Percentiles rank a stretch among this genome's conserved stretches.
phyloP scores from a whole-genome alignment of 2,888 invertebrate genomes.

The Adelphocoris suturalis region DNA sequence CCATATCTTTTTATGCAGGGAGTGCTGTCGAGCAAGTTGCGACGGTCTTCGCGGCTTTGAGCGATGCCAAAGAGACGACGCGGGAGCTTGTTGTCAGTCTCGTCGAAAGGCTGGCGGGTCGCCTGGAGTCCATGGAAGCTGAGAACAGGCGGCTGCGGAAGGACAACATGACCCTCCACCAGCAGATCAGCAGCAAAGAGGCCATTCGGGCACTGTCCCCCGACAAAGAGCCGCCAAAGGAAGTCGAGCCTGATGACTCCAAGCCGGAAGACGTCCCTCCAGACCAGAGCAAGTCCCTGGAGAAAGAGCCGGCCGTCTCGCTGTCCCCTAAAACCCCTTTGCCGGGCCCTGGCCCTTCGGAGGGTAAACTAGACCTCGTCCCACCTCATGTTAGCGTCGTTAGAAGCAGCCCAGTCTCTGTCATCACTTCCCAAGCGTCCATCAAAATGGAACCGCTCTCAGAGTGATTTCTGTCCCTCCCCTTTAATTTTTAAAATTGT shows the following conservation, averaged over 20 bases:
- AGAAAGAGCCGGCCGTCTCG: constrained; percentile 16
- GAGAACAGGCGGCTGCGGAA: constrained; percentile 74
- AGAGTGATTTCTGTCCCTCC: constrained; percentile 64
- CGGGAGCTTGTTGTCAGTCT: constrained; percentile 77
- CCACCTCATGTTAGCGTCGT: constrained; percentile 70
- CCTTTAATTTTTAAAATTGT: constrained; percentile 50
- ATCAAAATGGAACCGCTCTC: constrained; percentile 76
- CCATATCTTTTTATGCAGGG: constrained; percentile 56
- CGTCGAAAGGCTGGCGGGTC: constrained; percentile 76
- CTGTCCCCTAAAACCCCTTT: constrained; percentile 23
- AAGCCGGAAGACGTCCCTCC: constrained; percentile 1
- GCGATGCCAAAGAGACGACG: constrained; percentile 77
- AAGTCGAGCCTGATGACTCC: constrained; percentile 14
- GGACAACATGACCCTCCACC: constrained; percentile 75
- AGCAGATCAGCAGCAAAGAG: constrained; percentile 73
- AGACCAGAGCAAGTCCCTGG: constrained; percentile 24
- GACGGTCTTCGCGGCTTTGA: constrained; percentile 77
- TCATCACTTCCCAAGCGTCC: constrained; percentile 77
- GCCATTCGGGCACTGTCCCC: neutral
- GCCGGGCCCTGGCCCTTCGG: constrained; percentile 29
- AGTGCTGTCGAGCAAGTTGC: constrained; percentile 77
- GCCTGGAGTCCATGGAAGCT: constrained; percentile 76
- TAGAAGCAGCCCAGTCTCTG: constrained; percentile 77
- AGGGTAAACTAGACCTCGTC: constrained; percentile 72
- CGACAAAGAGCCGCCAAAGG: constrained; percentile 9